phyloP scores from a whole-genome alignment of 2,888 invertebrate genomes.

The Philopedon plagiatum region DNA sequence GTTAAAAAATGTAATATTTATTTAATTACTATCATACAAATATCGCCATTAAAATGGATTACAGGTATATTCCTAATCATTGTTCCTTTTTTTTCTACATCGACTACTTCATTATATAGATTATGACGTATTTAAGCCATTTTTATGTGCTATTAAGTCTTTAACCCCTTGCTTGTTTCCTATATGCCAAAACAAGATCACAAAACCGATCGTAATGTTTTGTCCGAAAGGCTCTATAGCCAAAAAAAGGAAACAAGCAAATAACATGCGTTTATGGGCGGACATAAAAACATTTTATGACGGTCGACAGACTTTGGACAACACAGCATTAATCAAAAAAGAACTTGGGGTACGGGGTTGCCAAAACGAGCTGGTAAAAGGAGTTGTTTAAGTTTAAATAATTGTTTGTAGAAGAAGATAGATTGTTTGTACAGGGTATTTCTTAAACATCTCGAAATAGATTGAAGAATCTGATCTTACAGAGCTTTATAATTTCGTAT shows the following conservation, averaged over 20 bases:
- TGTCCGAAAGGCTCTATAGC: conserved; percentile 17
- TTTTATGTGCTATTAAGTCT: conserved; percentile 12
- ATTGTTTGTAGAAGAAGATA: no score
- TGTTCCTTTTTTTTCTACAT: neutral
- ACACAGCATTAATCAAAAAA: conserved; percentile 65
- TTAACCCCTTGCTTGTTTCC: conserved; percentile 8
- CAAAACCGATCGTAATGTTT: conserved; percentile 33
- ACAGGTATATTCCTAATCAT: no score
- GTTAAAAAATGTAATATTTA: no score
- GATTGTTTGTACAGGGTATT: no score
- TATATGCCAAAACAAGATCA: conserved; percentile 25
- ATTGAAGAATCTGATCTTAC: no score
- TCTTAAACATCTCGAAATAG: no score
- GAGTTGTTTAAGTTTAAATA: neutral
- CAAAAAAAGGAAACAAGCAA: conserved; percentile 48
- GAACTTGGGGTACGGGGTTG: conserved; percentile 42
- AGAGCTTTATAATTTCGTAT: no score
- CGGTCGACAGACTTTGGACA: conserved; percentile 64
- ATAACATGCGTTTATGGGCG: conserved; percentile 62
- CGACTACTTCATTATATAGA: neutral
- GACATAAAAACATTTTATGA: conserved; percentile 64
- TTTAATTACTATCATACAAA: no score
- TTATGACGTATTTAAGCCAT: neutral
- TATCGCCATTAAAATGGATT: no score
- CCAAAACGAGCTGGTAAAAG: neutral